phyloP scores from a whole-genome alignment of 2,888 invertebrate genomes.

The Toxonevra muliebris region DNA sequence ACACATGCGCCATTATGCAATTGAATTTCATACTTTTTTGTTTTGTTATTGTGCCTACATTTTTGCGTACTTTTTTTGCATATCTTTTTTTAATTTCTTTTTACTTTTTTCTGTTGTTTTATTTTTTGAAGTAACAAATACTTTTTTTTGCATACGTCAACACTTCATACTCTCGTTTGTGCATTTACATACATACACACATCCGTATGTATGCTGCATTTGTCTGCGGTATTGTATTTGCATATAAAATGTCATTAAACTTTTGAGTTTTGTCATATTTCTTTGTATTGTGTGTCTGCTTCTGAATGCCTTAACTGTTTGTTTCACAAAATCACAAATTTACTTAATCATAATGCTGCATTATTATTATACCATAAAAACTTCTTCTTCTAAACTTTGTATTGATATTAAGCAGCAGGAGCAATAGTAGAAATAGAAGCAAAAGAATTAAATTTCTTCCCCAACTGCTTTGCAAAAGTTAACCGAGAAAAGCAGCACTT shows the following conservation, averaged over 20 bases:
- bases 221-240: constrained; percentile 7
- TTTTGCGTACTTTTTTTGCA: constrained; percentile 11
- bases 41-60: constrained; percentile 18
- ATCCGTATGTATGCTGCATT: neutral
- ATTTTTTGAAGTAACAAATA: neutral
- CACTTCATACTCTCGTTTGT: neutral
- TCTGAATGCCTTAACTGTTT: no score
- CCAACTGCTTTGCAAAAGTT: no score
- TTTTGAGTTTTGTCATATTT: constrained; percentile 16
- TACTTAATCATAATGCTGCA: no score
- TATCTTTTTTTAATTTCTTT: constrained; percentile 15
- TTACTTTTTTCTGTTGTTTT: constrained; percentile 19
- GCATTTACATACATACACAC: constrained; percentile 5
- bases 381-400: no score
- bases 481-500: no score
- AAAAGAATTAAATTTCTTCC: no score
- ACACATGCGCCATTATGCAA: constrained; percentile 60
- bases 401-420: no score
- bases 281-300: neutral
- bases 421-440: no score
- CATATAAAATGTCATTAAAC: constrained; percentile 25
- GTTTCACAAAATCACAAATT: no score
- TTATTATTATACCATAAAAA: no score
- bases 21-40: constrained; percentile 50
- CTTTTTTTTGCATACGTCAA: neutral